Evolutionary conservation across 2,113 vertebrate species (phyloP).

Genomic region (Aegotheles bennettii): DNA sequence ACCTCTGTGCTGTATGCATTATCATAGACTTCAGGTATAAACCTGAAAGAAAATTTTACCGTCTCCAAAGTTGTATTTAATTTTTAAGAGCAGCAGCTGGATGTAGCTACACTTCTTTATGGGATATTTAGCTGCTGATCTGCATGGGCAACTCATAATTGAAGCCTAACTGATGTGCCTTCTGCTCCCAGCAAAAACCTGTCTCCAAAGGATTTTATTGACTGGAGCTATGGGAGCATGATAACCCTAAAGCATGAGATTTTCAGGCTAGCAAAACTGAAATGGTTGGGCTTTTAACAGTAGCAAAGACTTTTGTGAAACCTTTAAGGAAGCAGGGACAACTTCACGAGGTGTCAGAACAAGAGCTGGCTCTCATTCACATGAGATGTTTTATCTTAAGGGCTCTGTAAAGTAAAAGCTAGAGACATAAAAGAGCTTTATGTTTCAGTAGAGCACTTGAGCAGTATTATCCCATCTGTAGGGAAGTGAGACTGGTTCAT

Average conservation of each 20-base stretch:
- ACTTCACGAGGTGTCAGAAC: constrained; percentile 26
- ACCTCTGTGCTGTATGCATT: background rate
- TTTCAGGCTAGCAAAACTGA: background rate
- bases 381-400: background rate
- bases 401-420: background rate
- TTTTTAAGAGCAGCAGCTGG: background rate
- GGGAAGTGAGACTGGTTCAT: background rate
- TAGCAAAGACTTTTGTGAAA: background rate
- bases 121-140: background rate
- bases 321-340: background rate
- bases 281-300: background rate
- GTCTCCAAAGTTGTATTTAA: background rate
- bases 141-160: background rate
- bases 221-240: background rate
- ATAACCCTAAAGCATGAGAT: background rate
- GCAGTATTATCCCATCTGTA: background rate
- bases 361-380: background rate
- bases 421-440: background rate
- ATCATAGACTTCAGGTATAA: background rate
- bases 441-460: background rate
- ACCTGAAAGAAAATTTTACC: background rate
- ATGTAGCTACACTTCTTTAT: background rate
- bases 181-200: background rate
- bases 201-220: background rate
- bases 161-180: background rate